Base-by-base conservation (phyloP, 1,140 invertebrate species). In the Ceratina calcarata region DNA sequence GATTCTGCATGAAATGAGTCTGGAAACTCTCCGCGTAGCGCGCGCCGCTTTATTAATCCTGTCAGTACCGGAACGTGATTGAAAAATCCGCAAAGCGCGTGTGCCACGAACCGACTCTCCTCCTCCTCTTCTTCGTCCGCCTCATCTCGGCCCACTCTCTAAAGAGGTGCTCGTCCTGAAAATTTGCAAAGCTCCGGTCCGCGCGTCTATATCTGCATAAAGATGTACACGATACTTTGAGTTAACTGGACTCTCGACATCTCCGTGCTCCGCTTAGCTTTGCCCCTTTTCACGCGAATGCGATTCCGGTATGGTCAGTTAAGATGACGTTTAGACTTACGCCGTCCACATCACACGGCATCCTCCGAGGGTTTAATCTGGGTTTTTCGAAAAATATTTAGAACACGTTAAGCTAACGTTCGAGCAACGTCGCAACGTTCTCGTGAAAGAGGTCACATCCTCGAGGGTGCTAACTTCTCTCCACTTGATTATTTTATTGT, bases 1-100 rank as follows among this genome's bases (percentile, higher is more conserved):
- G 86, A 91, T 91, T 91, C 84, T 89, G 89, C 81, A 88, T 88
- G 89, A 90, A 91, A 90, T 89, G 90, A 90, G 89, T 86, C 86
- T 87, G 84, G 89, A 91, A 90, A 91, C 88, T 89, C 83, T 60
- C 45, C 81, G 84, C 77, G 78, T 55, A 45, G 57, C 53, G 68
- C 57, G 53, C 51, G 71, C 57, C 83, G 87, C 88, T 91, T 91
- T 91, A 91, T 91, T 91, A 91, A 91, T 90, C 85, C 85, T 78
- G 80, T 83, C 89, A 89, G 86, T 84, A 78, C 51, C 10, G 81
- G 70, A 83, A 81, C 85, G 85, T 88, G 87, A 91, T 91, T 90
- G 88, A 89, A 91, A 91, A 91, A 90, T 90, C 84, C 82, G 85
- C 85, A 77, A 85, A 85, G 85, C 87, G 79, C 76, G 84, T 84